Evolutionary conservation across 2,797 vertebrate species (phyloP), one percentile per base, ranked within the genome.

Genomic region (Urophycis tenuis): DNA sequence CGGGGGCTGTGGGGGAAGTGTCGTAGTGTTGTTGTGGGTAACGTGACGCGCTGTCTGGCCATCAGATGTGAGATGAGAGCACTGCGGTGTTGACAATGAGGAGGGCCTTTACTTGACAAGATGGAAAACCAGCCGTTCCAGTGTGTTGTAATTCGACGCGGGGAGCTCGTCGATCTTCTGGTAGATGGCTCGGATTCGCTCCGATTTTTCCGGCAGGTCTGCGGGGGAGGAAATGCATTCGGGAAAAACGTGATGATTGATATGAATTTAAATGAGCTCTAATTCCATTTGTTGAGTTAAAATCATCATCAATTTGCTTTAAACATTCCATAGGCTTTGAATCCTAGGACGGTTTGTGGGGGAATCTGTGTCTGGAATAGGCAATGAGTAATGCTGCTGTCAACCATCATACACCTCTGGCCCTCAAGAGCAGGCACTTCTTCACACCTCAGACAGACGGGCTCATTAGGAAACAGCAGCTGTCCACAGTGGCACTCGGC

Each of bases 81-180:
- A n/a, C 17, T n/a, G n/a, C 19, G 31, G 22, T 19, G 8, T 34
- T 35, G 53, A 39, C 33, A 15, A 45, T 69, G 10, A 4, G 75
- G 14, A 9, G 29, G 8, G 33, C 9, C 41, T 77, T 41, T 93
- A 97, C 98, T 93, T 96, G 91, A 99, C 96, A 0, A 99, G 94
- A 83, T 99, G 97, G 90, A 99, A 99, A 89, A 99, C 89, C 19
- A 99, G 94, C 11, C 98, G 90, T 84, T 99, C 97, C 83, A 99
- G 87, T 0, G 95, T 95, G 80, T 89, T 92, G 80, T 94, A 96
- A 88, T 96, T 95, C 77, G 95, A 92, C 29, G 92, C 87, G 0
- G 97, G 97, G 76, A 99, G 95, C 80, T 96, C 95, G 32, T 97
- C 96, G 2, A 98, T 85, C 74, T 95, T 95, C 22, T 93, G 91